Conservation (phyloP, 2,888 invertebrate genomes). For the Drosophila mimica region DNA sequence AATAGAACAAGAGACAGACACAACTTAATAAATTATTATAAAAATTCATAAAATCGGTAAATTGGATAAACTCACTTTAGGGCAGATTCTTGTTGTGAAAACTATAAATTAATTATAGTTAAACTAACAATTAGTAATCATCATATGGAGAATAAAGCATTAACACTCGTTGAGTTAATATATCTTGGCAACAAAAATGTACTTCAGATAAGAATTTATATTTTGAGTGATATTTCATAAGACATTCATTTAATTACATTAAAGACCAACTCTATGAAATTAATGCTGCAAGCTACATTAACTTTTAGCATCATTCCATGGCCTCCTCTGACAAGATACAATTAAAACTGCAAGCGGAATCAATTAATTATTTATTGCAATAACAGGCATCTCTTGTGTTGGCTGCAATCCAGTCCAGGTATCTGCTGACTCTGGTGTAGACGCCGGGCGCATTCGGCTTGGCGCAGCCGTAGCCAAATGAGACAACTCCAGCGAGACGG, state of each 20-base stretch:
- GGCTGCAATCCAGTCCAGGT: constrained; percentile 81
- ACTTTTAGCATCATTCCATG: not conserved
- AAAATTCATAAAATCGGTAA: not conserved
- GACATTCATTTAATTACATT: not conserved
- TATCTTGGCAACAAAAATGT: not conserved
- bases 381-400: constrained; percentile 82
- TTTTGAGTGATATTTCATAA: not conserved
- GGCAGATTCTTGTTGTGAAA: not conserved
- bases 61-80: not conserved
- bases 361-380: constrained; percentile 57
- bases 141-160: not conserved
- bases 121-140: not conserved
- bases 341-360: not conserved
- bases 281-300: too few relatives aligned
- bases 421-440: constrained; percentile 82
- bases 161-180: not conserved
- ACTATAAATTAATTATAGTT: too few relatives aligned
- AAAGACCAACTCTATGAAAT: not conserved
- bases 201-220: not conserved
- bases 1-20: not conserved
- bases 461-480: constrained; percentile 83
- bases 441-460: constrained; percentile 82
- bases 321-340: not conserved
- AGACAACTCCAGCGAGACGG: constrained; percentile 82
- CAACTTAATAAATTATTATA: not conserved